Evolutionary conservation across 2,888 invertebrate species (phyloP).

Genomic region (Dastarcus helophoroides): DNA sequence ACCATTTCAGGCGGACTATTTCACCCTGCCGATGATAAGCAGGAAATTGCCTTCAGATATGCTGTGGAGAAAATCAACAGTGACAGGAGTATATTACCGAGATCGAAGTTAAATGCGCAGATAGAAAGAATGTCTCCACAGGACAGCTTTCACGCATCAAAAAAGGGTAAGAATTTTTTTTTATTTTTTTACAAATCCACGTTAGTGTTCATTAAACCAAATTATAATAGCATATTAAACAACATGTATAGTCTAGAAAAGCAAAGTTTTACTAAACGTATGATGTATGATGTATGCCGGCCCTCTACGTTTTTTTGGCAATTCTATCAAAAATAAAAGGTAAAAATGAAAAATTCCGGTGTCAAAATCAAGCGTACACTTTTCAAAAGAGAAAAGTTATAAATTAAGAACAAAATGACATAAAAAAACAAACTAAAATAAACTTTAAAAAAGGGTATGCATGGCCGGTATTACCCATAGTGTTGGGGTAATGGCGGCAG

Average conservation of each 20-base stretch:
- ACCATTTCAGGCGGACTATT: slow-evolving; percentile 64
- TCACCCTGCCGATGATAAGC: slow-evolving; percentile 77
- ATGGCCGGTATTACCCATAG: slow-evolving; percentile 2
- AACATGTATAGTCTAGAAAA: too few species aligned
- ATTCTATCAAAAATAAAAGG: background rate
- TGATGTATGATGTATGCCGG: slow-evolving; percentile 1
- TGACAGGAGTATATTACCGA: slow-evolving; percentile 67
- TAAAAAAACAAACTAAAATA: background rate
- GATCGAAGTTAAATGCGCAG: slow-evolving; percentile 80
- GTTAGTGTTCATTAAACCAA: too few species aligned
- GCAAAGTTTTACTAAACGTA: too few species aligned
- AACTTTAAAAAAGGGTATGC: background rate
- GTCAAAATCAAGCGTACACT: background rate
- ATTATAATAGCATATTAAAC: too few species aligned
- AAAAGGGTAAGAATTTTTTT: slow-evolving; percentile 72
- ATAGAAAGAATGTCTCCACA: slow-evolving; percentile 82
- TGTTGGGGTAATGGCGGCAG: background rate
- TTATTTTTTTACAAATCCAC: slow-evolving; percentile 2
- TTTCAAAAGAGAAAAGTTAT: slow-evolving; percentile 2
- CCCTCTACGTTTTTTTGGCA: background rate
- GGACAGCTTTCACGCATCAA: slow-evolving; percentile 90
- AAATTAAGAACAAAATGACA: slow-evolving; percentile 1
- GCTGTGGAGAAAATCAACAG: slow-evolving; percentile 85
- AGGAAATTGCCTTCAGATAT: slow-evolving; percentile 84
- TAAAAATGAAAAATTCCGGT: background rate